Percentiles rank a stretch among this genome's conserved stretches.
phyloP scores from a whole-genome alignment of 1,140 invertebrate genomes.

The Neoseiulus cucumeris region DNA sequence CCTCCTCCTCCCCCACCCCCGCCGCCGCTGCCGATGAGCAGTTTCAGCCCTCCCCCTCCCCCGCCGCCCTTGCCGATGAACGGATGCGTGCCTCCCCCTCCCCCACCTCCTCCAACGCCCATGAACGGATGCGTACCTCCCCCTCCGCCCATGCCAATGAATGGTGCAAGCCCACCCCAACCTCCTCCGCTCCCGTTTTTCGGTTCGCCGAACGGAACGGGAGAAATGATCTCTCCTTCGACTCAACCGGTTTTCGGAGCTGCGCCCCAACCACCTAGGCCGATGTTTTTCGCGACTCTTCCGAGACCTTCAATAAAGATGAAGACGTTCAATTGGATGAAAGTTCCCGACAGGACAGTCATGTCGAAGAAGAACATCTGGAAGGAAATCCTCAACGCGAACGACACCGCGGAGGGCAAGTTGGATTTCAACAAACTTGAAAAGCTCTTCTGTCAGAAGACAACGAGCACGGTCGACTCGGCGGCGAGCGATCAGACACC shows the following conservation, averaged over 20 bases:
- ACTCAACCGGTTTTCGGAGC: neutral
- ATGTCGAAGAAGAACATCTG: neutral
- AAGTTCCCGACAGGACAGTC: slow-evolving; percentile 41
- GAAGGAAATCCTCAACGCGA: neutral
- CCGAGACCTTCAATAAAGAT: slow-evolving; percentile 66
- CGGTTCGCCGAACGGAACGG: neutral
- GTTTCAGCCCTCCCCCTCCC: slow-evolving; percentile 21
- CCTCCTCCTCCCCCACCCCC: slow-evolving; percentile 31
- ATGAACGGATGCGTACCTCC: slow-evolving; percentile 15
- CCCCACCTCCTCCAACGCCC: slow-evolving; percentile 21
- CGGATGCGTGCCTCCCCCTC: slow-evolving; percentile 17
- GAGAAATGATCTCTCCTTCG: no score
- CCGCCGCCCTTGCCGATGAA: slow-evolving; percentile 19
- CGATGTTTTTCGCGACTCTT: neutral
- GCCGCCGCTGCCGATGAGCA: slow-evolving; percentile 24
- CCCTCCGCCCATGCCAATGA: slow-evolving; percentile 11
- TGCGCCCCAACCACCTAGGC: slow-evolving; percentile 17
- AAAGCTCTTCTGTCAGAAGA: slow-evolving; percentile 66
- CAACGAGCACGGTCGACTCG: slow-evolving; percentile 6
- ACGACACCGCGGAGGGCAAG: slow-evolving; percentile 21
- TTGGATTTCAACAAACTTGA: slow-evolving; percentile 79
- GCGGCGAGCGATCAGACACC: neutral
- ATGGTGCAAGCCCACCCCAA: neutral
- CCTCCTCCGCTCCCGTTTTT: neutral
- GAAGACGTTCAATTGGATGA: slow-evolving; percentile 82